phyloP scores from a whole-genome alignment of 2,888 invertebrate genomes.

The Catocala sponsa region DNA sequence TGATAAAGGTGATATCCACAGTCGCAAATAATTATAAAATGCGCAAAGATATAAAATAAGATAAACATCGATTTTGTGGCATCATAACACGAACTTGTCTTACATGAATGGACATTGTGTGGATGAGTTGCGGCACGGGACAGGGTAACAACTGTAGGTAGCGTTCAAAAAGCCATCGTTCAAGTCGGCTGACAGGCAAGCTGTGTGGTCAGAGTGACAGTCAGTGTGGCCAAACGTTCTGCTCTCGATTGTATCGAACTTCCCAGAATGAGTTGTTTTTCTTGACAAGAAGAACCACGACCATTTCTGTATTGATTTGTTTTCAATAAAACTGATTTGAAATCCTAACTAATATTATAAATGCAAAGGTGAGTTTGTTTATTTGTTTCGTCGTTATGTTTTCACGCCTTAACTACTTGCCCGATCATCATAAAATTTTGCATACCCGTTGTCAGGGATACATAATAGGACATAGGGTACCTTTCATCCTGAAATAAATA shows the following conservation, averaged over 20 bases:
- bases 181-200: slow-evolving; percentile 71
- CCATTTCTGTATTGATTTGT: too few species aligned
- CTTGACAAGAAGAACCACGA: slow-evolving; percentile 28
- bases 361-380: too few species aligned
- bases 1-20: slow-evolving; percentile 24
- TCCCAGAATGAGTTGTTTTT: slow-evolving; percentile 44
- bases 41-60: slow-evolving; percentile 52
- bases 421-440: too few species aligned
- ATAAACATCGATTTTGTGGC: slow-evolving; percentile 65
- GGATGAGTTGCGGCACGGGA: slow-evolving; percentile 48
- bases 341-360: too few species aligned
- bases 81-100: slow-evolving; percentile 63
- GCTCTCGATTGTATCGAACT: slow-evolving; percentile 46
- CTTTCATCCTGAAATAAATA: too few species aligned
- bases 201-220: slow-evolving; percentile 61
- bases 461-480: too few species aligned
- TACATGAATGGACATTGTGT: slow-evolving; percentile 65
- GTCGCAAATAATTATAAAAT: slow-evolving; percentile 28
- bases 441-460: too few species aligned
- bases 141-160: slow-evolving; percentile 49
- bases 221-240: slow-evolving; percentile 43
- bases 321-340: too few species aligned
- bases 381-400: too few species aligned
- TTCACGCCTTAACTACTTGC: too few species aligned
- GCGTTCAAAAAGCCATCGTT: slow-evolving; percentile 71